These are phyloP conservation scores for Smithornis capensis DNA, from an alignment of 2,113 vertebrate genomes.

Conservation along the genomic window DNA sequence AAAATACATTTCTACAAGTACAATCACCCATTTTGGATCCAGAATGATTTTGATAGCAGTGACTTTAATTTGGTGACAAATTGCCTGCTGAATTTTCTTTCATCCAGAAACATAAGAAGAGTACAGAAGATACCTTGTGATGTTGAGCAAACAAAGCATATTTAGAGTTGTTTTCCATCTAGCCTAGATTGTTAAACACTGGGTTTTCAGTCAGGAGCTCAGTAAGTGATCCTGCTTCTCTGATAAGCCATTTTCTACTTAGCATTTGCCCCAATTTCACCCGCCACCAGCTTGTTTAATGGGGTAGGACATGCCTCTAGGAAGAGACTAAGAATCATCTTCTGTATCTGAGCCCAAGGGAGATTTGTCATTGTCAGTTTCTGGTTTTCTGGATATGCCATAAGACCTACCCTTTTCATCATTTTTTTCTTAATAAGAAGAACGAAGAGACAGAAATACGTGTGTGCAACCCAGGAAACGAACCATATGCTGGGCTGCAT, in stretches of 20 bases:
- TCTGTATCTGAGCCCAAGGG: background rate
- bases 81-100: background rate
- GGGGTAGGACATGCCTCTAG: accelerated
- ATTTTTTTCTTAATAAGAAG: background rate
- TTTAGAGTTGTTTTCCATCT: background rate
- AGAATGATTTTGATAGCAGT: background rate
- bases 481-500: background rate
- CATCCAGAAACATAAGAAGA: background rate
- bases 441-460: background rate
- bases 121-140: background rate
- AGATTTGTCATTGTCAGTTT: background rate
- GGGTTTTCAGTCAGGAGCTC: background rate
- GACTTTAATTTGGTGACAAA: background rate
- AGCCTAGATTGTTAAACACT: background rate
- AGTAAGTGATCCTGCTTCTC: background rate
- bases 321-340: background rate
- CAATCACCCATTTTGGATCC: background rate
- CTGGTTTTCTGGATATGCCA: background rate
- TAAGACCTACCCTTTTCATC: background rate
- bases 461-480: background rate
- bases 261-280: background rate
- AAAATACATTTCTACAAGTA: background rate
- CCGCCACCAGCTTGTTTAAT: background rate
- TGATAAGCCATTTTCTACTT: background rate
- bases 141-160: background rate